Percentiles rank a stretch among this genome's conserved stretches.
phyloP scores from a whole-genome alignment of 2,888 invertebrate genomes.

The Linnaemya vulpina region DNA sequence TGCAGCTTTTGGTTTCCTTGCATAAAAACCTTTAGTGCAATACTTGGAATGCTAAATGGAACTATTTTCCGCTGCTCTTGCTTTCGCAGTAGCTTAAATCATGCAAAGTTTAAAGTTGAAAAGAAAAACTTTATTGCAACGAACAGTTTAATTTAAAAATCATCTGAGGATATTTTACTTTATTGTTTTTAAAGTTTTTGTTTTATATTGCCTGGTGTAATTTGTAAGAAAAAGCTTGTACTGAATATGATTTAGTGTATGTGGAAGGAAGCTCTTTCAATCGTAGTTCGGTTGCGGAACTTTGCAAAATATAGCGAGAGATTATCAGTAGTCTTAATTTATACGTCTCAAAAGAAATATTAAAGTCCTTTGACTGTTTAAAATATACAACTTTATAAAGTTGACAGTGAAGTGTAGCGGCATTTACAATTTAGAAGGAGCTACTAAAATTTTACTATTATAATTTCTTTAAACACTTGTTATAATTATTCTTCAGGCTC shows the following conservation, averaged over 20 bases:
- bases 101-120: not conserved
- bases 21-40: not conserved
- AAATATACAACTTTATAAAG: too few relatives aligned
- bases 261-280: not conserved
- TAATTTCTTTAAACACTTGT: too few relatives aligned
- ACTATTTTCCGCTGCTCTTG: conserved; percentile 5
- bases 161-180: conserved; percentile 27
- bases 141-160: conserved; percentile 32
- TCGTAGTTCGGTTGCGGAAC: too few relatives aligned
- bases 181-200: not conserved
- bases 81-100: conserved; percentile 3
- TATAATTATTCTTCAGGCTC: too few relatives aligned
- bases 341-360: too few relatives aligned
- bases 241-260: conserved; percentile 2
- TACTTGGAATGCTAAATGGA: conserved; percentile 15
- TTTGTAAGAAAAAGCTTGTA: not conserved
- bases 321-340: too few relatives aligned
- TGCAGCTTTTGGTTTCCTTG: not conserved
- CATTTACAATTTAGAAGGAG: too few relatives aligned
- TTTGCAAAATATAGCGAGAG: too few relatives aligned
- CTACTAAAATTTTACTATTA: too few relatives aligned
- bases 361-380: too few relatives aligned
- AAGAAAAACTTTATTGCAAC: conserved; percentile 17
- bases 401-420: too few relatives aligned
- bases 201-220: not conserved